Evolutionary conservation across 2,113 vertebrate genomes (phyloP).

Genomic region (Microcebus ravelobensis): DNA sequence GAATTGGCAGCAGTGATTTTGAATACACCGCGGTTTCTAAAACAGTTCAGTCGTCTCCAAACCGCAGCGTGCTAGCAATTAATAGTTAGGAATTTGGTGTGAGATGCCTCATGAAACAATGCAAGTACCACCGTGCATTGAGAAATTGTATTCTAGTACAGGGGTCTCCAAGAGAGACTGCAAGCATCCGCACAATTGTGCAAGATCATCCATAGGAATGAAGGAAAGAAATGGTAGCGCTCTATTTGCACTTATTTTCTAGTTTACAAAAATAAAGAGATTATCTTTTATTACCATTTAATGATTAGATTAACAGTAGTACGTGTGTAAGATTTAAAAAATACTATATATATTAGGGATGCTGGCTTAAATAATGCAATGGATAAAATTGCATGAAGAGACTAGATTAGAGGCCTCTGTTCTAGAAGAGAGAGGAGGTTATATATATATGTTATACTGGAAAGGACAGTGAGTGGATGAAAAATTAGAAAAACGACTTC

Average conservation of each 20-base stretch:
- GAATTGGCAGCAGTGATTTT: neutral
- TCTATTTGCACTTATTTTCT: neutral
- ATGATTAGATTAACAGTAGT: neutral
- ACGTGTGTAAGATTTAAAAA: neutral
- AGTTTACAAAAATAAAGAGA: neutral
- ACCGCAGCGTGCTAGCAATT: neutral
- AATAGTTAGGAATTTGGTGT: neutral
- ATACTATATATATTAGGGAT: neutral
- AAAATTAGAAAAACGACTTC: neutral
- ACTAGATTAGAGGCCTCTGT: neutral
- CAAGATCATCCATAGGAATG: neutral
- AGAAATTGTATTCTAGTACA: neutral
- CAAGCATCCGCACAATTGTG: neutral
- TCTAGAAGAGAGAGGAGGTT: neutral
- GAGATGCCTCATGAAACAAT: neutral
- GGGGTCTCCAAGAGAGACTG: neutral
- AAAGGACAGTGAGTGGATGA: neutral
- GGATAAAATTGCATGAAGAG: neutral
- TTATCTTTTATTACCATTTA: neutral
- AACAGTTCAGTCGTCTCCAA: neutral
- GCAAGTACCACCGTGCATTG: rapidly evolving
- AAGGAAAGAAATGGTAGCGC: rapidly evolving
- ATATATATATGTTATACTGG: rapidly evolving
- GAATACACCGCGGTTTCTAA: neutral
- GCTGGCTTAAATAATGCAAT: neutral